Conservation (phyloP, 2,797 vertebrate genomes). For the Pseudomugil tenellus region DNA sequence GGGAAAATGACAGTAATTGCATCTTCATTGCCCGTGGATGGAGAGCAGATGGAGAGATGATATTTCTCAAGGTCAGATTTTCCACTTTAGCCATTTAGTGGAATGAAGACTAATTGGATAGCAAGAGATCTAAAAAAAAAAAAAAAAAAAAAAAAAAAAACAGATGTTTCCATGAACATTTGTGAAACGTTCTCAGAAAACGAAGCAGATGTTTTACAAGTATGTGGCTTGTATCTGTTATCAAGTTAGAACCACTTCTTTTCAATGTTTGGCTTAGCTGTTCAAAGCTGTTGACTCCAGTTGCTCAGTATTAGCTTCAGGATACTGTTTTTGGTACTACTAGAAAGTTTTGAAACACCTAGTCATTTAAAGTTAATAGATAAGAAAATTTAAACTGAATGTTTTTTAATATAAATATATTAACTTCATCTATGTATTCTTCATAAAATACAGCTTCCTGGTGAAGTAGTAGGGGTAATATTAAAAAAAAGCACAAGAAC, state of each 20-base stretch:
- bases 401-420: background rate
- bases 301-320: background rate
- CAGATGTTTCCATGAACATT: slow-evolving; percentile 18
- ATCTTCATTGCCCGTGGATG: slow-evolving; percentile 19
- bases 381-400: background rate
- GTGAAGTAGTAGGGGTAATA: background rate
- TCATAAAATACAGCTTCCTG: background rate
- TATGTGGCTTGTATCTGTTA: slow-evolving; percentile 8
- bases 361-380: background rate
- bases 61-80: slow-evolving; percentile 45
- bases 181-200: slow-evolving; percentile 9
- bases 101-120: slow-evolving; percentile 41
- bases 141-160: no score
- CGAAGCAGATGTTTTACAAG: slow-evolving; percentile 19
- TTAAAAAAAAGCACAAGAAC: background rate
- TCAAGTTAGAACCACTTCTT: background rate
- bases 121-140: slow-evolving; percentile 21
- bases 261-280: background rate
- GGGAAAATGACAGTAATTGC: slow-evolving; percentile 45
- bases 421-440: background rate
- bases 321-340: background rate
- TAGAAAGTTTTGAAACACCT: background rate
- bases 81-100: slow-evolving; percentile 39
- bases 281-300: no score
- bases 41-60: slow-evolving; percentile 43